phyloP scores from a whole-genome alignment of 2,113 vertebrate genomes.

The Equus przewalskii region DNA sequence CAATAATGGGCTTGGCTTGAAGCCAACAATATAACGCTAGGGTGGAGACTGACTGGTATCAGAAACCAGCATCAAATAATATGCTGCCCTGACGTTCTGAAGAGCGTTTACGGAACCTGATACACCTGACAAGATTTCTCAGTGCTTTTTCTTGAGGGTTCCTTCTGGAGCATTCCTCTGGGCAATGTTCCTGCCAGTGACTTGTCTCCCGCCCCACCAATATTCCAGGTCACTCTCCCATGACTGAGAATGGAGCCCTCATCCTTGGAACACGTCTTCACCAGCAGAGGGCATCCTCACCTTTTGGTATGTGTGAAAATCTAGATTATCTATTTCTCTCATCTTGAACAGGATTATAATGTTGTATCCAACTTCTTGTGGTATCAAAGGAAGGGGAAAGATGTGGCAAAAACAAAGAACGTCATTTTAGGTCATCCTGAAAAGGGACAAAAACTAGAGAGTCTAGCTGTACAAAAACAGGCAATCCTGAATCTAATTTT shows the following conservation, averaged over 20 bases:
- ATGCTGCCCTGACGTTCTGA: neutral
- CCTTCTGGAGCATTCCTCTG: neutral
- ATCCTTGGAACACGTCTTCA: neutral
- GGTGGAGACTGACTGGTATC: neutral
- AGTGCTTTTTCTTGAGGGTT: rapidly evolving
- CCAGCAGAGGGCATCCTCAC: neutral
- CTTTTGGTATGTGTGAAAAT: neutral
- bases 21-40: neutral
- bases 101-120: neutral
- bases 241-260: neutral
- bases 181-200: neutral
- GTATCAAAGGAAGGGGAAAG: neutral
- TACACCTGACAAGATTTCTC: neutral
- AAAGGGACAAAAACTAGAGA: constrained; percentile 13
- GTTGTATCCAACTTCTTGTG: neutral
- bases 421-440: neutral
- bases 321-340: neutral
- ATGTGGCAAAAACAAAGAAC: neutral
- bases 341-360: neutral
- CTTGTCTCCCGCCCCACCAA: neutral
- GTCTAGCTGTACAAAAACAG: constrained; percentile 35
- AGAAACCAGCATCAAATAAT: neutral
- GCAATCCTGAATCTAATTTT: constrained; percentile 63
- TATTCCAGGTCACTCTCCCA: rapidly evolving
- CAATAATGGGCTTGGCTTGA: neutral